These are phyloP conservation scores for Pinna nobilis DNA, from an alignment of 1,140 invertebrate genomes.

Conservation along the genomic window DNA sequence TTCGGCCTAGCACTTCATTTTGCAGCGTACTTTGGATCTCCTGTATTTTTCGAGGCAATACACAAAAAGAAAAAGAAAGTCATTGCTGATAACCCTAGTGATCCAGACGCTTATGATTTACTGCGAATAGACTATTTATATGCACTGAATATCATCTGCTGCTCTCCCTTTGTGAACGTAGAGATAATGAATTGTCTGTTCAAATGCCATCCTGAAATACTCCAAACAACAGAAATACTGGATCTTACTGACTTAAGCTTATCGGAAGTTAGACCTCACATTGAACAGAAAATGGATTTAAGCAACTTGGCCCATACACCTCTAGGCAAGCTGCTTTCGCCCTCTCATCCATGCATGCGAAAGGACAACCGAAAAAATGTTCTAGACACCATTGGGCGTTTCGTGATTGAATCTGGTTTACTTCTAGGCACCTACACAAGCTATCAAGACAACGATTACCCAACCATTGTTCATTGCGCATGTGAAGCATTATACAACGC, in stretches of 20 bases:
- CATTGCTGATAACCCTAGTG: not conserved
- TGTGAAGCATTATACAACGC: constrained; percentile 20
- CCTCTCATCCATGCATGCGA: not conserved
- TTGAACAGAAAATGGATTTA: not conserved
- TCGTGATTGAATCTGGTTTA: not conserved
- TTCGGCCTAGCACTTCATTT: constrained; percentile 2
- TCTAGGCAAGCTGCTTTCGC: constrained; percentile 16
- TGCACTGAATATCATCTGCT: constrained; percentile 18
- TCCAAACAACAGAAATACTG: not conserved
- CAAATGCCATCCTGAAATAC: constrained; percentile 1
- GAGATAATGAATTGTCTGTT: constrained; percentile 14
- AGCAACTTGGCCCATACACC: not conserved
- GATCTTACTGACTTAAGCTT: not conserved
- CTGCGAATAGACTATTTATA: constrained; percentile 13
- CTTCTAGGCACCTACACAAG: not conserved
- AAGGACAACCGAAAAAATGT: not conserved
- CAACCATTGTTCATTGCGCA: not conserved
- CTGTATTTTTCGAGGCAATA: constrained; percentile 9
- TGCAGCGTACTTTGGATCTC: constrained; percentile 18
- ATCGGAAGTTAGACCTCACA: not conserved
- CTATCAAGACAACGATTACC: not conserved
- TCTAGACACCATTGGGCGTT: constrained; percentile 3
- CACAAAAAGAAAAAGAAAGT: constrained; percentile 11
- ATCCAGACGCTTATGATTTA: not conserved
- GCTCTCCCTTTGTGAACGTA: constrained; percentile 5